A percentile compares a stretch with the other conserved stretches of the same genome.
Evolutionary conservation across 1,140 invertebrate species (phyloP).

Genomic region (Myzus persicae): DNA sequence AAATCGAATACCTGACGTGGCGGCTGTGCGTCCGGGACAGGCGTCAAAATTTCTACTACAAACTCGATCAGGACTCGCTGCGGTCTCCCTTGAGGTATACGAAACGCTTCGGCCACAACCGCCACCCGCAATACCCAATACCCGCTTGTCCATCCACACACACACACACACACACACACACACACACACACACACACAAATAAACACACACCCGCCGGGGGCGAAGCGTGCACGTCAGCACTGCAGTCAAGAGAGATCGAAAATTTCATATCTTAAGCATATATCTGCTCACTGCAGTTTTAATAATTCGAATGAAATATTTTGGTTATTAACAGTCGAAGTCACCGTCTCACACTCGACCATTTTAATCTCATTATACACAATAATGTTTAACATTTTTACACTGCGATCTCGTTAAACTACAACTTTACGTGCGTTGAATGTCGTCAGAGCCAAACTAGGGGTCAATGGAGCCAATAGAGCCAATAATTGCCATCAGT

Average conservation of each 20-base stretch:
- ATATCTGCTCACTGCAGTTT: not conserved
- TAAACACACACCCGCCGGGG: no score
- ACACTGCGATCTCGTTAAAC: not conserved
- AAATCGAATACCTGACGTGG: conserved; percentile 60
- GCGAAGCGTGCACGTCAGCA: not conserved
- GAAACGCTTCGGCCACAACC: not conserved
- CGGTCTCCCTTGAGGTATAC: conserved; percentile 21
- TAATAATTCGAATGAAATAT: not conserved
- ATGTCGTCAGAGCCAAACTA: no score
- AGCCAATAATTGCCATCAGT: no score
- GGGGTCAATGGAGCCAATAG: no score
- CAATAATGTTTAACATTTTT: not conserved
- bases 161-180: not conserved
- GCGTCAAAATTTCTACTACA: conserved; percentile 60
- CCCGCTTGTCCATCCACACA: not conserved
- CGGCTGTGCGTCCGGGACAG: conserved; percentile 60
- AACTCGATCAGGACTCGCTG: conserved; percentile 55
- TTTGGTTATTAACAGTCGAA: not conserved
- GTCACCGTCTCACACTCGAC: not conserved
- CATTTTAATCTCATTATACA: not conserved
- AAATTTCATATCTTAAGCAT: no score
- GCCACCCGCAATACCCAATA: not conserved
- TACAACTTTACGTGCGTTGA: no score
- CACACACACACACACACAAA: not conserved
- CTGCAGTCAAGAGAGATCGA: no score